Base-by-base conservation (phyloP, 2,888 invertebrate genomes). In the Sphaeridia pumilis region DNA sequence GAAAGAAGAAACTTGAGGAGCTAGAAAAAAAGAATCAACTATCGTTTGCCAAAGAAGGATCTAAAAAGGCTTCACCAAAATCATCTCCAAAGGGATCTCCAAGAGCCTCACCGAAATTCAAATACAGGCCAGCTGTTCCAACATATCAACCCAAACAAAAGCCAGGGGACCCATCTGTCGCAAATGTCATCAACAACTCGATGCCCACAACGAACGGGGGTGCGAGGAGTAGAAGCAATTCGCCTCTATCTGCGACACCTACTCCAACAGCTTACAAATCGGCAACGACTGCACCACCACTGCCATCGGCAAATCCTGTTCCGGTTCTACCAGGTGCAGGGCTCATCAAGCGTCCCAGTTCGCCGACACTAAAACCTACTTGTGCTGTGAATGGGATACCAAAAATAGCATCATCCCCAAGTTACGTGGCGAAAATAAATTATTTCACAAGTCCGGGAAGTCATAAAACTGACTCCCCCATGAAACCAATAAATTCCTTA, bases 341-440 rank as follows among this genome's bases (percentile, higher is more conserved):
- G 10, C 25, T 20, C 35, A 2, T 27, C 43, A 27, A n/a, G n/a
- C n/a, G n/a, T 17, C 38, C 38, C 5, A 38, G 38, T 17, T 38
- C 38, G 12, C 38, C 38, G 5, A 14, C 38, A 17, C 3, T 26
- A 10, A 64, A 64, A 35, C 64, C 64, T 1, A 63, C 55, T 1
- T 64, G 64, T 52, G 63, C 64, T 2, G 64, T 64, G 4, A 64
- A 64, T 56, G 64, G 64, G 5, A 58, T 63, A 7, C 64, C 64
- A 10, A 61, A 64, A 55, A 55, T 51, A 3, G 26, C 52, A 3
- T 46, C 56, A 2, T 57, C 59, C 1, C 59, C 60, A 2, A 60
- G 60, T 45, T 64, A 64, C 43, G 61, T 64, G 4, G 64, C 64
- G 1, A 63, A 63, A 59, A 64, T 64, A 12, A 64, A 64, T 43